Base-by-base conservation (phyloP, 2,797 vertebrate genomes). In the Aphelocoma californica region DNA sequence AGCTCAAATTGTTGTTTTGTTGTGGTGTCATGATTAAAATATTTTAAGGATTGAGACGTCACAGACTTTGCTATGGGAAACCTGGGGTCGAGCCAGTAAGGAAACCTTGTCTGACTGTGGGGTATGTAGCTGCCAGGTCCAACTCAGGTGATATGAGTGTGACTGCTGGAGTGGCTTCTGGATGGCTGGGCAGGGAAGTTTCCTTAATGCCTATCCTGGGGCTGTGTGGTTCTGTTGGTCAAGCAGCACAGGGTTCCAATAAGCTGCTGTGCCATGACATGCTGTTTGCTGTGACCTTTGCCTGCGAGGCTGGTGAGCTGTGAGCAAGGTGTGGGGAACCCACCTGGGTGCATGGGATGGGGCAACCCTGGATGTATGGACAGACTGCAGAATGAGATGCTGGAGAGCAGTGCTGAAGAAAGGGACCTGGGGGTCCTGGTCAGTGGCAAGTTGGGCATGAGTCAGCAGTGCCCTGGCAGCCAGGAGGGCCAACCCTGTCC, bases 351-450 rank as follows among this genome's bases (percentile, higher is more conserved):
- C 0, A 0, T 40, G 29, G 28, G 36, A 18, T 44, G 12, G 17
- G 5, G 1, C 10, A 44, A 4, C 20, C 14, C 36, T 29, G 29
- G 28, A 21, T 31, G 17, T 44, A 26, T 0, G 0, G 14, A 44
- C 42, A 38, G 32, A 10, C 6, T 44, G 12, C 3, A 7, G 14
- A 70, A 38, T 9, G 28, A 82, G 5, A 31, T 1, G 20, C 20
- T 45, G 64, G 9, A 77, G 0, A 57, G 71, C 24, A 64, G 17
- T 0, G 0, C 19, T 0, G 0, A 0, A 0, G 1, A 69, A 36
- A 64, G 38, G 36, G 17, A 38, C 12, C 19, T 77, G 28, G 8
- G 42, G 1, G 8, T n/a, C 19, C 62, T 29, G 34, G 13, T 28
- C 1, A 0, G 1, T 24, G 23, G 1, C 56, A 24, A 7, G 28